Conservation (phyloP, 1,140 invertebrate species). For the Ceratosolen fusciceps region DNA sequence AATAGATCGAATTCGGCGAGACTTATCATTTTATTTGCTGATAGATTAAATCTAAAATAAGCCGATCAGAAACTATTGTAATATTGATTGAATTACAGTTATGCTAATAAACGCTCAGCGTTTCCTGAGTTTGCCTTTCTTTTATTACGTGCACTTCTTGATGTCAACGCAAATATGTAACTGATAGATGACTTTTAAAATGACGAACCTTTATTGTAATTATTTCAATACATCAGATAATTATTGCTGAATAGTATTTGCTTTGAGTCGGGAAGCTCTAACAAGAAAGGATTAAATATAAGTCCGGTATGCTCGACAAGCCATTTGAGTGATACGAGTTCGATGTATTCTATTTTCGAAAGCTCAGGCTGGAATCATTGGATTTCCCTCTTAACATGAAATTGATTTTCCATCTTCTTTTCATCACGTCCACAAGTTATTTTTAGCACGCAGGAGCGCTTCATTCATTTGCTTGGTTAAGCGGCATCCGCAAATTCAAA, state of each 20-base stretch:
- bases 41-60: neutral
- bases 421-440: conserved; percentile 21
- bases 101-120: too few species aligned
- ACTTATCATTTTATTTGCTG: neutral
- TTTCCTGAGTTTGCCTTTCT: too few species aligned
- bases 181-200: too few species aligned
- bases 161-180: too few species aligned
- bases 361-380: conserved; percentile 48
- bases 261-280: too few species aligned
- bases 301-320: neutral
- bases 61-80: neutral
- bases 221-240: too few species aligned
- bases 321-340: neutral
- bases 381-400: conserved; percentile 52
- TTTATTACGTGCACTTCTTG: too few species aligned
- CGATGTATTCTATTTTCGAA: conserved; percentile 36
- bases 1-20: neutral
- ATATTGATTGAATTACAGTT: neutral
- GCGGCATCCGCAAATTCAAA: too few species aligned
- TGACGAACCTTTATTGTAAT: too few species aligned
- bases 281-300: too few species aligned
- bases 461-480: too few species aligned
- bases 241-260: too few species aligned
- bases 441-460: neutral
- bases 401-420: conserved; percentile 53